Percentiles rank a stretch among this genome's conserved stretches.
These are phyloP conservation scores for Lutjanus argentimaculatus DNA, from an alignment of 2,797 vertebrate genomes.

Conservation along the genomic window DNA sequence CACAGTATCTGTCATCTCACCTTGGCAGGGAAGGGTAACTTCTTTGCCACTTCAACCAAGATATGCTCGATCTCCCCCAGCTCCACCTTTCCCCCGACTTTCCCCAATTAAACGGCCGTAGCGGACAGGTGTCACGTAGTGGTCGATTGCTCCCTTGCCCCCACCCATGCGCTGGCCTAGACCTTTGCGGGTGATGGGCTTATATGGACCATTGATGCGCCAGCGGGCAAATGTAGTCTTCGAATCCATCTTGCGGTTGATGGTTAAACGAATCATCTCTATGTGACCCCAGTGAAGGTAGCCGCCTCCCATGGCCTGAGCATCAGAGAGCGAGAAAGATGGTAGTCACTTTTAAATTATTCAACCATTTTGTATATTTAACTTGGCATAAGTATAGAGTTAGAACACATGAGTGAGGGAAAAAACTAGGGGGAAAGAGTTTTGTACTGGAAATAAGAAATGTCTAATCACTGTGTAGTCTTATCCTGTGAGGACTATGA, in stretches of 20 bases:
- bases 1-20: slow-evolving; percentile 60
- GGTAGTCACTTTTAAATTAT: not conserved
- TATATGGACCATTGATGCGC: slow-evolving; percentile 90
- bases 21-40: slow-evolving; percentile 92
- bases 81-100: slow-evolving; percentile 91
- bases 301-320: slow-evolving; percentile 93
- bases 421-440: not conserved
- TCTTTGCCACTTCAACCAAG: slow-evolving; percentile 89
- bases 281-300: slow-evolving; percentile 96
- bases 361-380: not conserved
- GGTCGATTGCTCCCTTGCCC: slow-evolving; percentile 95
- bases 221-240: slow-evolving; percentile 91
- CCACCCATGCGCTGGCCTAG: slow-evolving; percentile 97
- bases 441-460: not conserved
- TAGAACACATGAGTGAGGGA: not conserved
- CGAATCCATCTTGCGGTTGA: slow-evolving; percentile 91
- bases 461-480: not conserved
- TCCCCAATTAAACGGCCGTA: slow-evolving; percentile 90
- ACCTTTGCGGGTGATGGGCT: slow-evolving; percentile 92
- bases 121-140: slow-evolving; percentile 92
- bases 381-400: not conserved
- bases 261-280: slow-evolving; percentile 96
- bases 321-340: slow-evolving; percentile 9
- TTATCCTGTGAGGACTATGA: not conserved
- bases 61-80: slow-evolving; percentile 87